These are phyloP conservation scores for Calosoma granatense DNA, from an alignment of 1,140 invertebrate genomes.

Conservation along the genomic window DNA sequence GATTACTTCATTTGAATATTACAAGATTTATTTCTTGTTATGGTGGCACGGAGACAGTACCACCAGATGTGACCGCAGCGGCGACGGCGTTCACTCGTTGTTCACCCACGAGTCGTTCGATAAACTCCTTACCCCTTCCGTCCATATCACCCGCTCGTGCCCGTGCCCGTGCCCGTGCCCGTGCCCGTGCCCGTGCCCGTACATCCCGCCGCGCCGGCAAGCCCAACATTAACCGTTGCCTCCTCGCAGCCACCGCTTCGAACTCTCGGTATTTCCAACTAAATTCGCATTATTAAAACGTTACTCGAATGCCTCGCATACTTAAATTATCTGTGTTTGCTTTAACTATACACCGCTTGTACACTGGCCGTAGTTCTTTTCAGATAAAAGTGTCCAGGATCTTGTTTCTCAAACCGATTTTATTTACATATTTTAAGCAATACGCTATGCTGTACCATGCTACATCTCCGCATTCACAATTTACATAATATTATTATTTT, in stretches of 20 bases:
- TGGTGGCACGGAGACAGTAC: not conserved
- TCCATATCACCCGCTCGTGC: not conserved
- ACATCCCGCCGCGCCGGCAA: too few species aligned
- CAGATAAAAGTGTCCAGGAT: not conserved
- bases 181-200: too few species aligned
- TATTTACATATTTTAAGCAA: not conserved
- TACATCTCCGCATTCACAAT: too few species aligned
- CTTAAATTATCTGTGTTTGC: constrained; percentile 6
- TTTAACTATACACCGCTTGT: not conserved
- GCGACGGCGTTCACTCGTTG: too few species aligned
- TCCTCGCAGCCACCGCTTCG: too few species aligned
- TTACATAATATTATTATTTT: too few species aligned
- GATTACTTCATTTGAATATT: not conserved
- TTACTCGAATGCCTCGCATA: constrained; percentile 2
- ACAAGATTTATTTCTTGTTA: not conserved
- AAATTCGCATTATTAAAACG: constrained; percentile 8
- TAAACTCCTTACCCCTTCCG: not conserved
- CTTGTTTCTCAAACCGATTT: not conserved
- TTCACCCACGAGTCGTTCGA: not conserved
- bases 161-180: too few species aligned
- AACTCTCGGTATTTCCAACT: constrained; percentile 8
- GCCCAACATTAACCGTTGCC: too few species aligned
- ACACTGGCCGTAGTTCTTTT: not conserved
- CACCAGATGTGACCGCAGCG: not conserved
- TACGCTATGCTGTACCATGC: too few species aligned